Evolutionary conservation across 2,113 vertebrate species (phyloP).

Genomic region (Ceyx melanurus): DNA sequence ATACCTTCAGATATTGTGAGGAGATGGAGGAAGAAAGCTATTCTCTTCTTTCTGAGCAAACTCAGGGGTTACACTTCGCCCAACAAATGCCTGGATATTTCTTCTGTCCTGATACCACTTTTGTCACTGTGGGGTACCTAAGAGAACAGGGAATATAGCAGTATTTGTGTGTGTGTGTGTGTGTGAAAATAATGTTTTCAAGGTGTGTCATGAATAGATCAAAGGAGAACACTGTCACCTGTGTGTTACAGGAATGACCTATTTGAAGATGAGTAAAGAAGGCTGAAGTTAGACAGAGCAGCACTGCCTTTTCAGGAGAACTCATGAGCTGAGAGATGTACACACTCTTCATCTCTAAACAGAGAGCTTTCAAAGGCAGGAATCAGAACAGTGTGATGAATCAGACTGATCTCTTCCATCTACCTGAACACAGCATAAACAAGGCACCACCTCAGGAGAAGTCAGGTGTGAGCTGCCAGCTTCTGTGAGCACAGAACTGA

Average conservation of each 20-base stretch:
- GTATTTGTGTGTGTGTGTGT: neutral
- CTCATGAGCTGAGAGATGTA: neutral
- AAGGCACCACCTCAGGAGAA: neutral
- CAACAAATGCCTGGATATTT: neutral
- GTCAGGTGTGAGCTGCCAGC: neutral
- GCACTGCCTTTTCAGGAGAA: neutral
- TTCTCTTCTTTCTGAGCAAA: neutral
- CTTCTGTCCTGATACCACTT: neutral
- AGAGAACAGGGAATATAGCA: neutral
- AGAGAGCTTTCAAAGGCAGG: neutral
- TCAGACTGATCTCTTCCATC: neutral
- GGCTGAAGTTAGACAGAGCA: neutral
- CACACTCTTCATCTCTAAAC: neutral
- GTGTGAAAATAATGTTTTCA: neutral
- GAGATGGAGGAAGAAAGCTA: neutral
- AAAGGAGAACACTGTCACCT: neutral
- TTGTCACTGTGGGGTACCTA: neutral
- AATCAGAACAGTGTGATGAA: neutral
- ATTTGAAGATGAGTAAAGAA: neutral
- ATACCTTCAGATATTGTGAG: neutral
- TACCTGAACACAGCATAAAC: neutral
- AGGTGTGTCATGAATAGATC: neutral
- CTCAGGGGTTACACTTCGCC: neutral
- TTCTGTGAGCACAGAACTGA: neutral
- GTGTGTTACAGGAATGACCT: neutral